Evolutionary conservation across 2,113 vertebrate species (phyloP).

Genomic region (Hemichromis elongatus): DNA sequence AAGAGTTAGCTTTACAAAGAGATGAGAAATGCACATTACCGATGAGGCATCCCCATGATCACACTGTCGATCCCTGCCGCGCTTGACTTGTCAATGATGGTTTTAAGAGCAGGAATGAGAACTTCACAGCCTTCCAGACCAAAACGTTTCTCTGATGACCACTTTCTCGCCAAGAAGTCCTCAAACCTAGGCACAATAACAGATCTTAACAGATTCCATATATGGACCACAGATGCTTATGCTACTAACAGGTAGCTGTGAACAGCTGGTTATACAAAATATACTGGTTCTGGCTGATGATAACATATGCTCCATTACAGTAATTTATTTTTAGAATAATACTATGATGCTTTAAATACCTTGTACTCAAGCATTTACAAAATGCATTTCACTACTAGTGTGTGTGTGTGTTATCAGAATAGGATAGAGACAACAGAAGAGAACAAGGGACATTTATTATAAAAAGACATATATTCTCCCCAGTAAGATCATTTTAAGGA

Average conservation of each 20-base stretch:
- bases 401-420: neutral
- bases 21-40: constrained; percentile 64
- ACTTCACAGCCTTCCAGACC: constrained; percentile 91
- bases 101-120: constrained; percentile 88
- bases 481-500: neutral
- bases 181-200: constrained; percentile 77
- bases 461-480: neutral
- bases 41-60: constrained; percentile 96
- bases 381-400: neutral
- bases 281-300: neutral
- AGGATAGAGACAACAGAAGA: neutral
- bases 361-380: neutral
- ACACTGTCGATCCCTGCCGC: constrained; percentile 84
- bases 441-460: neutral
- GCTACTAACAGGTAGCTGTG: neutral
- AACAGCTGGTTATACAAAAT: neutral
- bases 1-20: neutral
- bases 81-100: constrained; percentile 88
- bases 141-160: constrained; percentile 92
- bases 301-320: neutral
- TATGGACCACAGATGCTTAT: neutral
- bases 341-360: neutral
- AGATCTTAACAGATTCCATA: neutral
- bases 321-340: neutral
- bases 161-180: constrained; percentile 89